These are phyloP conservation scores for Ochropleura plecta DNA, from an alignment of 2,888 invertebrate species.

Conservation along the genomic window DNA sequence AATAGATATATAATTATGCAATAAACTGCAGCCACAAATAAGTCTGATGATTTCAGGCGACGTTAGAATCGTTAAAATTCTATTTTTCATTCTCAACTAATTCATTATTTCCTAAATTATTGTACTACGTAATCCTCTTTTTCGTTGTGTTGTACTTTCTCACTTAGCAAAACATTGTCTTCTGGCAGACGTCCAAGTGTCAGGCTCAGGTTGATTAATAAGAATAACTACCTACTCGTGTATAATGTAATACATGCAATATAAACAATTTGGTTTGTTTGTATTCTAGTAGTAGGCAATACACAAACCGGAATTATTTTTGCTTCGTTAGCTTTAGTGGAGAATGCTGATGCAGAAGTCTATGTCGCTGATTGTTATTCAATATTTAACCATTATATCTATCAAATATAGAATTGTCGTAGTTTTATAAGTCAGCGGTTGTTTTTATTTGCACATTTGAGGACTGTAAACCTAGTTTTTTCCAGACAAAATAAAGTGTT, in stretches of 20 bases:
- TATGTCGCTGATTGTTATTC: slow-evolving; percentile 3
- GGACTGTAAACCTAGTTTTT: background rate
- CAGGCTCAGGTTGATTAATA: slow-evolving; percentile 64
- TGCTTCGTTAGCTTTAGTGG: slow-evolving; percentile 13
- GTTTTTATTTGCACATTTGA: background rate
- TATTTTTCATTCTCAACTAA: slow-evolving; percentile 53
- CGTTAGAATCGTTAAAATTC: slow-evolving; percentile 36
- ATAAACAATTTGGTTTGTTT: slow-evolving; percentile 62
- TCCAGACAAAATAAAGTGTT: background rate
- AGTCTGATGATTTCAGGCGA: slow-evolving; percentile 16
- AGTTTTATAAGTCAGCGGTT: background rate
- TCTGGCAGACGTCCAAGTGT: slow-evolving; percentile 66
- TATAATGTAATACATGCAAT: slow-evolving; percentile 51
- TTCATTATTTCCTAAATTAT: slow-evolving; percentile 52
- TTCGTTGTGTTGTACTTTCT: slow-evolving; percentile 61
- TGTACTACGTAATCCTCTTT: slow-evolving; percentile 53
- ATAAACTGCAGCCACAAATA: slow-evolving; percentile 22
- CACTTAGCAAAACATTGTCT: slow-evolving; percentile 66
- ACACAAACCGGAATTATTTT: slow-evolving; percentile 45
- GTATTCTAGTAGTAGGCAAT: slow-evolving; percentile 54
- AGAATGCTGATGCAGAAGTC: background rate
- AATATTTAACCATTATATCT: background rate
- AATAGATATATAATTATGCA: slow-evolving; percentile 6
- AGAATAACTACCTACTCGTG: slow-evolving; percentile 55
- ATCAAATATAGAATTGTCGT: background rate